These are phyloP conservation scores for Caretta caretta DNA, from an alignment of 2,113 vertebrate genomes.

Conservation along the genomic window DNA sequence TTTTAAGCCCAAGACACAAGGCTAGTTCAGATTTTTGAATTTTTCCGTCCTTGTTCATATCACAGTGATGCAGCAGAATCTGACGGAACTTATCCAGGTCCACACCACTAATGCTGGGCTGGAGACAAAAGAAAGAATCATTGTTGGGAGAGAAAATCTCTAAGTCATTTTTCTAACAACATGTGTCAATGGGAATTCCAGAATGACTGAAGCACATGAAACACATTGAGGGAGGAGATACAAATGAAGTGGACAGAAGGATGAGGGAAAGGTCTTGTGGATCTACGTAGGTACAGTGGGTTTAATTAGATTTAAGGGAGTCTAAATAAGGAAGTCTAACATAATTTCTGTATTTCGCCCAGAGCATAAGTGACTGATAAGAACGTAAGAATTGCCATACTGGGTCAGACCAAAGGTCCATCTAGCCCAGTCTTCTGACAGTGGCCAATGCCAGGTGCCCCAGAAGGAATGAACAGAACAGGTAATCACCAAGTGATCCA, in stretches of 20 bases:
- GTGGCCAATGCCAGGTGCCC: too few species aligned
- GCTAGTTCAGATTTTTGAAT: constrained; percentile 95
- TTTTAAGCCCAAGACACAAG: constrained; percentile 93
- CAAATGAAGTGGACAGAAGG: fast-evolving
- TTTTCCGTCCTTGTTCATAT: constrained; percentile 95
- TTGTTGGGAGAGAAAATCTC: not conserved
- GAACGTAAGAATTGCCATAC: too few species aligned
- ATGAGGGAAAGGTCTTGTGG: not conserved
- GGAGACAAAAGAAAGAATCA: constrained; percentile 19
- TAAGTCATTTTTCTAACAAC: not conserved
- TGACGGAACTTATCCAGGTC: constrained; percentile 92
- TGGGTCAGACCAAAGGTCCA: too few species aligned
- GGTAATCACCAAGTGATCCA: too few species aligned
- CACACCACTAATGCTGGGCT: constrained; percentile 91
- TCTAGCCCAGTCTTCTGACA: too few species aligned
- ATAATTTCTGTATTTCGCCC: not conserved
- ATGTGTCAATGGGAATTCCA: not conserved
- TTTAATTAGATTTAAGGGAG: not conserved
- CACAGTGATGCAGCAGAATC: constrained; percentile 91
- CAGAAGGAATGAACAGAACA: too few species aligned
- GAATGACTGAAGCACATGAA: not conserved
- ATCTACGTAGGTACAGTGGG: not conserved
- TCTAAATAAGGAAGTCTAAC: not conserved
- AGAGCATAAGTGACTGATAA: not conserved
- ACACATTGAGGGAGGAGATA: not conserved